phyloP scores from a whole-genome alignment of 2,888 invertebrate genomes.

The Glyphotaelius pellucidus region DNA sequence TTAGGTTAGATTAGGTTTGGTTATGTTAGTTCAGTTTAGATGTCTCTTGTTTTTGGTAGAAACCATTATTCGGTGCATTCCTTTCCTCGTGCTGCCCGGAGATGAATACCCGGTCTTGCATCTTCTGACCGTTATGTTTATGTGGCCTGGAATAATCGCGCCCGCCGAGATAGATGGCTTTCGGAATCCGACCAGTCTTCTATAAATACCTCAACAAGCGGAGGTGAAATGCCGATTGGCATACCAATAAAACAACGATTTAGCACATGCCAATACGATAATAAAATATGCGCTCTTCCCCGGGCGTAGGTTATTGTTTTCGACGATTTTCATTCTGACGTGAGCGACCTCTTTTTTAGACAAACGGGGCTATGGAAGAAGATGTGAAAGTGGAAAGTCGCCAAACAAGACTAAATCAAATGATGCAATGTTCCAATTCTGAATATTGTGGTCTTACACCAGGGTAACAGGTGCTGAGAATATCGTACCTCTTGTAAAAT shows the following conservation, averaged over 20 bases:
- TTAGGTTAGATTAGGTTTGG: not conserved
- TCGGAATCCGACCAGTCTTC: conserved; percentile 46
- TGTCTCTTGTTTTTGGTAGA: not conserved
- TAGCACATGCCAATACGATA: conserved; percentile 55
- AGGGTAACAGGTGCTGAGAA: no score
- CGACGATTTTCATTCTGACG: conserved; percentile 21
- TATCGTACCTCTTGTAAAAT: no score
- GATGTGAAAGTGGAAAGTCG: no score
- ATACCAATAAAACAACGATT: conserved; percentile 58
- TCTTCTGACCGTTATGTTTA: conserved; percentile 22
- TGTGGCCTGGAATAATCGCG: conserved; percentile 42
- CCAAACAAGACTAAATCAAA: no score
- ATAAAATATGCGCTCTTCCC: conserved; percentile 42
- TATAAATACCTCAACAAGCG: conserved; percentile 62
- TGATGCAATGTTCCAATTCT: no score
- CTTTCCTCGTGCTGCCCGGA: not conserved
- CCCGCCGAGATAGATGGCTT: conserved; percentile 45
- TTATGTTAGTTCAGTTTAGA: not conserved
- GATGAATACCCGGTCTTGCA: conserved; percentile 8
- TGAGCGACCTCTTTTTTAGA: not conserved
- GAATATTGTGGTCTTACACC: no score
- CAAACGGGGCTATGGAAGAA: no score
- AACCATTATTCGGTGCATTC: not conserved
- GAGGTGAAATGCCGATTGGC: conserved; percentile 60
- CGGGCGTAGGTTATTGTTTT: conserved; percentile 4